Base-by-base conservation (phyloP, 2,113 vertebrate species). In the Lota lota region DNA sequence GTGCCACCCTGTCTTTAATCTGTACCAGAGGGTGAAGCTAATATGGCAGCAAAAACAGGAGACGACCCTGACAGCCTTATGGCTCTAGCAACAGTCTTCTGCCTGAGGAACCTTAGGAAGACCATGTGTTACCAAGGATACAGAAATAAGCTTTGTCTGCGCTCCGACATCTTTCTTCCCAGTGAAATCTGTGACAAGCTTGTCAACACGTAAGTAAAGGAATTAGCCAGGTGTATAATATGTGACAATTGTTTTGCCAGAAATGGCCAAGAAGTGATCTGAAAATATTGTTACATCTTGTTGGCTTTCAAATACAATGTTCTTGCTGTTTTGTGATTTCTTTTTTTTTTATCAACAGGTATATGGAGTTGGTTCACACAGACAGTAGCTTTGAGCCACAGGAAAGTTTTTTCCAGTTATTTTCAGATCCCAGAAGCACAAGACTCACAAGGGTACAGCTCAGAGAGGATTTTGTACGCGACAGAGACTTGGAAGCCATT, bases 171-270 rank as follows among this genome's bases (percentile, higher is more conserved):
- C 83, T 99, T 99, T 88, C 90, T 99, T 67, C 97, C 97, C 3
- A 98, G 97, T 19, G 97, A 99, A 87, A 99, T 99, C 86, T 98
- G 97, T 4, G 97, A 99, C 92, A 95, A 93, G 72, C 92, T 99
- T 0, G 95, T 99, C 83, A 97, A 98, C 0, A 93, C 93, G 97
- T 99, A 93, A 0, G 92, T 94, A 28, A 53, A 15, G 21, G 21
- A 24, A 22, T 22, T 24, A 24, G 22, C 28, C 28, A 33, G 28
- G 7, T 33, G 7, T 22, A 21, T 22, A 21, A 47, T 47, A 8
- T 47, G 40, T 12, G 40, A 47, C 12, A 47, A 47, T 47, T 12
- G 40, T 47, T 47, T 47, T 10, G 40, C 40, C 40, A 47, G 40
- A 47, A 47, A 47, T 47, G 40, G 40, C 40, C 40, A 47, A 47